Evolutionary conservation across 2,113 vertebrate genomes (phyloP).

Genomic region (Brachyhypopomus occidentalis): DNA sequence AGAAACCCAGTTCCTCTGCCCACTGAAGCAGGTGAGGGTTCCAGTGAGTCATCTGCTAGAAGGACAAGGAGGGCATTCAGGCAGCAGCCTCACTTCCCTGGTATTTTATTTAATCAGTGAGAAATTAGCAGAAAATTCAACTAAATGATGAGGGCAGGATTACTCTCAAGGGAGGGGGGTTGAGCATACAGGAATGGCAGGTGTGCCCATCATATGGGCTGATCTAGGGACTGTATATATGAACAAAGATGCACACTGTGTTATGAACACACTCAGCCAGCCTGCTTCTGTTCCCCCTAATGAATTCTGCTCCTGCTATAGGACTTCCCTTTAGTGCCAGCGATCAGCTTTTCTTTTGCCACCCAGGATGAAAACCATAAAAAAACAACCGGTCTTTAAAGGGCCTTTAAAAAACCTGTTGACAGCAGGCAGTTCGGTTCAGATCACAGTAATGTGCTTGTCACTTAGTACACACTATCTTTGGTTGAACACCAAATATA

Average conservation of each 20-base stretch:
- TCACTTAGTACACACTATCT: slow-evolving; percentile 36
- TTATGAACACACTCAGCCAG: slow-evolving; percentile 12
- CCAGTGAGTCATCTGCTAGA: background rate
- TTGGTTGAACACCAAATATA: slow-evolving; percentile 13
- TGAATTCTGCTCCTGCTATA: slow-evolving; percentile 8
- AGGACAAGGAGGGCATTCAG: background rate
- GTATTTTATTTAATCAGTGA: background rate
- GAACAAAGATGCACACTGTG: slow-evolving; percentile 22
- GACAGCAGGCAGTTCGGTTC: slow-evolving; percentile 18
- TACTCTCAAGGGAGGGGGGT: background rate
- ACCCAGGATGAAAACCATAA: background rate
- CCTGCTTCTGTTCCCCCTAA: slow-evolving; percentile 31
- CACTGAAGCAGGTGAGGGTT: slow-evolving; percentile 4
- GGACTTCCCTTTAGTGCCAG: slow-evolving; percentile 28
- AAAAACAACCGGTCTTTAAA: background rate
- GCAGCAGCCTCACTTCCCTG: background rate
- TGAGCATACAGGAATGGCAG: background rate
- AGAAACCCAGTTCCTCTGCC: background rate
- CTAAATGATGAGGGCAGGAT: background rate
- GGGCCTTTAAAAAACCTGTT: slow-evolving; percentile 20
- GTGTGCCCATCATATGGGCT: background rate
- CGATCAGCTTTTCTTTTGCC: background rate
- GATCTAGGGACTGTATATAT: slow-evolving; percentile 25
- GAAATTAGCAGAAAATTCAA: background rate
- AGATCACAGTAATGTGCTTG: slow-evolving; percentile 14